Evolutionary conservation across 2,888 invertebrate species (phyloP).

Genomic region (Macropis europaea): DNA sequence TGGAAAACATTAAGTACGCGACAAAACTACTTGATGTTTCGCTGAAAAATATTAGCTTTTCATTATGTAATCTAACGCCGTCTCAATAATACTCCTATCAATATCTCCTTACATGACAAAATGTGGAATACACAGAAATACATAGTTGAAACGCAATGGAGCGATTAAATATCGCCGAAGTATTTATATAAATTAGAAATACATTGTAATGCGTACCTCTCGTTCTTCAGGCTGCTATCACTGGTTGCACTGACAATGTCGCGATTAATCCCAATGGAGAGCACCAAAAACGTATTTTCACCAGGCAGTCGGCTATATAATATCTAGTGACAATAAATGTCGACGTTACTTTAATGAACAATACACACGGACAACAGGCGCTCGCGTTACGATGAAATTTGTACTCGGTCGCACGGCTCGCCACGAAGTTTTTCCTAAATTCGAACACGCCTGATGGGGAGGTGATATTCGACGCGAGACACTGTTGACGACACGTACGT

Average conservation of each 20-base stretch:
- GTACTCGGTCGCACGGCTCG: background rate
- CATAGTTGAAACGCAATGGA: background rate
- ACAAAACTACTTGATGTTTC: background rate
- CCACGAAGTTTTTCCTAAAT: background rate
- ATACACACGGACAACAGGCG: slow-evolving; percentile 30
- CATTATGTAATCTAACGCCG: background rate
- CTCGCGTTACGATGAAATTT: slow-evolving; percentile 1
- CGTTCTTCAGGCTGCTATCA: slow-evolving; percentile 9
- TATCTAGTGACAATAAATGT: background rate
- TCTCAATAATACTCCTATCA: background rate
- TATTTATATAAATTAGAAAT: background rate
- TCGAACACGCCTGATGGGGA: background rate
- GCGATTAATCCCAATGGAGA: slow-evolving; percentile 35
- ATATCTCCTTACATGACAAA: background rate
- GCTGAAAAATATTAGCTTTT: background rate
- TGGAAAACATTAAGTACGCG: no score
- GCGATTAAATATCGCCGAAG: background rate
- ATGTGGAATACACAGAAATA: background rate
- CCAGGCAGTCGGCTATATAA: slow-evolving; percentile 3
- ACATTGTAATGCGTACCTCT: slow-evolving; percentile 27
- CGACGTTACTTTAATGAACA: slow-evolving; percentile 21
- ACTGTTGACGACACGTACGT: slow-evolving; percentile 42
- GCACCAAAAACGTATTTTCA: slow-evolving; percentile 25
- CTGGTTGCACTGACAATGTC: slow-evolving; percentile 1
- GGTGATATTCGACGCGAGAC: slow-evolving; percentile 14